Percentiles rank a stretch among this genome's conserved stretches.
Evolutionary conservation across 2,797 vertebrate genomes (phyloP).

Genomic region (Ciconia nigra): DNA sequence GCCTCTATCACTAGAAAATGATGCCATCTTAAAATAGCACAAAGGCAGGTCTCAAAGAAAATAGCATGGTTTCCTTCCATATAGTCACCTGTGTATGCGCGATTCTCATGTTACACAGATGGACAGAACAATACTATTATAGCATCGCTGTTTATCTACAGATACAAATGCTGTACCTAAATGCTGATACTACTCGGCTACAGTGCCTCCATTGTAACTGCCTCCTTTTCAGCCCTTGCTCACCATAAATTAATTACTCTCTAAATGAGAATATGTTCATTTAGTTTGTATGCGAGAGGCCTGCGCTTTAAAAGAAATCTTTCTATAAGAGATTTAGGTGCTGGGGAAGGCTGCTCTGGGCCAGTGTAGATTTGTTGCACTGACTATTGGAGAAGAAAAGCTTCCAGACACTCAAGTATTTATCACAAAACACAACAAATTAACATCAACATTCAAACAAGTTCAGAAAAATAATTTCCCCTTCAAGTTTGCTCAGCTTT

Average conservation of each 20-base stretch:
- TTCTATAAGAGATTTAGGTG: not conserved
- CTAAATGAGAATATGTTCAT: not conserved
- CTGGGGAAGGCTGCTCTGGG: not conserved
- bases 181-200: not conserved
- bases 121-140: not conserved
- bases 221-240: not conserved
- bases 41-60: slow-evolving; percentile 6
- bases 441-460: not conserved
- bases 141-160: not conserved
- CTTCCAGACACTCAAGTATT: not conserved
- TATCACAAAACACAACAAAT: not conserved
- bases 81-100: not conserved
- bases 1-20: not conserved
- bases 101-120: not conserved
- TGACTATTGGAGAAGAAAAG: not conserved
- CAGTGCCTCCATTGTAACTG: not conserved
- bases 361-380: not conserved
- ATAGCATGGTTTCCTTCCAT: not conserved
- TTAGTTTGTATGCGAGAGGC: not conserved
- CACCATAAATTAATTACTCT: not conserved
- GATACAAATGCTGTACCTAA: not conserved
- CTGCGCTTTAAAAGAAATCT: not conserved
- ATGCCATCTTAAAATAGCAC: slow-evolving; percentile 20
- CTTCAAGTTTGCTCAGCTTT: not conserved
- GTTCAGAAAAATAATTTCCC: not conserved